Conservation (phyloP, 2,888 invertebrate species). For the Coenonympha glycerion region DNA sequence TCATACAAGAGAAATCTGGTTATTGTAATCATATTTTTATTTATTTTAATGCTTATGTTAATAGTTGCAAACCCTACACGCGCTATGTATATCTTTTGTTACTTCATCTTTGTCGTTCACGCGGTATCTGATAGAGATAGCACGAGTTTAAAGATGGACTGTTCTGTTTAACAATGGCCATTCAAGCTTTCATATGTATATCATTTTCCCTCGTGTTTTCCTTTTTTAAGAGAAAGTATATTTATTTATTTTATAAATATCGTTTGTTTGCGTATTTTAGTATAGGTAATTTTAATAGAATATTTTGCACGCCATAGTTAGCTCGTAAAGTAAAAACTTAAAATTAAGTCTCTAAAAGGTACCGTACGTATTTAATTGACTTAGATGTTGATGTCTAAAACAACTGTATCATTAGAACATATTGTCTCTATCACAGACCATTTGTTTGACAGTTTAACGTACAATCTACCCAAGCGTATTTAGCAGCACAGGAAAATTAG, state of each 20-base stretch:
- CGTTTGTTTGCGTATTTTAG: background rate
- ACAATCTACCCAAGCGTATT: background rate
- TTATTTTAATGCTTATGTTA: background rate
- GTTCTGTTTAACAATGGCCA: slow-evolving; percentile 29
- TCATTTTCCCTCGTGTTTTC: slow-evolving; percentile 18
- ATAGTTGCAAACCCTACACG: background rate
- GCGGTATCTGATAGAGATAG: slow-evolving; percentile 23
- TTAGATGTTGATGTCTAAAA: too few relatives aligned
- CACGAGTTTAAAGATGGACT: slow-evolving; percentile 18
- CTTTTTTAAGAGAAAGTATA: slow-evolving; percentile 5
- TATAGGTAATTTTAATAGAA: too few relatives aligned
- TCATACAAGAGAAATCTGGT: too few relatives aligned
- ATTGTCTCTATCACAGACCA: too few relatives aligned
- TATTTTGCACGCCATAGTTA: too few relatives aligned
- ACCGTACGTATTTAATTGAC: too few relatives aligned
- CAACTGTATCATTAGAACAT: too few relatives aligned
- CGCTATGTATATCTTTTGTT: slow-evolving; percentile 8
- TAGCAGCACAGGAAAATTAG: slow-evolving; percentile 3
- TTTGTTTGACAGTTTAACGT: background rate
- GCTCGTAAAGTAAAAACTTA: background rate
- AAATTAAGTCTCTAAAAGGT: too few relatives aligned
- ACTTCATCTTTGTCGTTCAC: slow-evolving; percentile 24
- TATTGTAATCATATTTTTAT: too few relatives aligned
- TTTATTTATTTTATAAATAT: background rate
- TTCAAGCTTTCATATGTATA: slow-evolving; percentile 22